These are phyloP conservation scores for Tenebrio molitor DNA, from an alignment of 1,140 invertebrate species.

Conservation along the genomic window DNA sequence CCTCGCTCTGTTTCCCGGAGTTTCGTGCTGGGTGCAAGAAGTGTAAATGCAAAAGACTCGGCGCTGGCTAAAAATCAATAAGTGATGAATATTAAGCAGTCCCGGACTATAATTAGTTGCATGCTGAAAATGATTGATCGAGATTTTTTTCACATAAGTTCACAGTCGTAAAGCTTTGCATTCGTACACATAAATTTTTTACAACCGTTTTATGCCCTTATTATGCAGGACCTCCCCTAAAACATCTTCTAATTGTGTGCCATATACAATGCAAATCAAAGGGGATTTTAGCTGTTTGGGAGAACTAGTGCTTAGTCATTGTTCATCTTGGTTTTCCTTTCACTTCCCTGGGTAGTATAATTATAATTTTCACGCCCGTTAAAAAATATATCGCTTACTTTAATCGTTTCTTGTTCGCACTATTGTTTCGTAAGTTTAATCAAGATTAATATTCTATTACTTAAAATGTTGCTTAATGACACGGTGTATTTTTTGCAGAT, in stretches of 20 bases:
- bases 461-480: slow-evolving; percentile 18
- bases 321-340: slow-evolving; percentile 38
- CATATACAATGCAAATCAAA: no score
- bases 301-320: slow-evolving; percentile 20
- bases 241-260: no score
- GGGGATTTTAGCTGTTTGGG: background rate
- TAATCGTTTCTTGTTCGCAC: slow-evolving; percentile 19
- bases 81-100: slow-evolving; percentile 16
- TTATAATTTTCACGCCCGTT: slow-evolving; percentile 19
- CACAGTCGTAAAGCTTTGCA: background rate
- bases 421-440: slow-evolving; percentile 29
- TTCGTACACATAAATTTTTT: background rate
- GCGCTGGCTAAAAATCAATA: slow-evolving; percentile 9
- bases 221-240: no score
- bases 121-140: slow-evolving; percentile 25
- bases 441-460: slow-evolving; percentile 34
- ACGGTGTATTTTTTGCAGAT: slow-evolving; percentile 61
- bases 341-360: slow-evolving; percentile 37
- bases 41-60: background rate
- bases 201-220: background rate
- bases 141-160: slow-evolving; percentile 11
- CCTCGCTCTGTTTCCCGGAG: slow-evolving; percentile 6
- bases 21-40: slow-evolving; percentile 27
- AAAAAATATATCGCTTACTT: slow-evolving; percentile 38
- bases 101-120: slow-evolving; percentile 15